Conservation (phyloP, 35 echinoderm and acorn worm genomes). For the Strongylocentrotus purpuratus region DNA sequence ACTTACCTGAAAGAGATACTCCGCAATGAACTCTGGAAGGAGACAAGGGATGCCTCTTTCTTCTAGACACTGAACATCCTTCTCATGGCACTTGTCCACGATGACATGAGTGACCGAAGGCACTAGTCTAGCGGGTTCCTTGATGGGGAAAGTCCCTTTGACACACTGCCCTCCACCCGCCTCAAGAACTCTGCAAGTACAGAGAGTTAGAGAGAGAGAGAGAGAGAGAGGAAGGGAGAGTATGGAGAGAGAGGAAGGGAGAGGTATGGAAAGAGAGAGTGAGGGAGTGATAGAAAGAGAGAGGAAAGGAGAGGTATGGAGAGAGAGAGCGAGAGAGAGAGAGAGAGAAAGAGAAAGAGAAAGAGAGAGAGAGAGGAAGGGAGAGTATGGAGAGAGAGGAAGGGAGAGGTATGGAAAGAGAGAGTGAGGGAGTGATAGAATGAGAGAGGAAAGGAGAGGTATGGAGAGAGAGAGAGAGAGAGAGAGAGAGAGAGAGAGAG, state of each 20-base stretch:
- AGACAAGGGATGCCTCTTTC: conserved; percentile 73
- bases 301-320: not conserved
- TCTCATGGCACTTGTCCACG: conserved; percentile 63
- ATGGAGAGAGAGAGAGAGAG: too few relatives aligned
- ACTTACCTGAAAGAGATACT: conserved; percentile 90
- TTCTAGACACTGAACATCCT: conserved; percentile 59
- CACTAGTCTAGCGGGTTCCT: conserved; percentile 41
- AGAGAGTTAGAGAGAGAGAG: not conserved
- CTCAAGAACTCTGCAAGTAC: conserved; percentile 70
- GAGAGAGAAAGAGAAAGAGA: too few relatives aligned
- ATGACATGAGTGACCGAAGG: conserved; percentile 73
- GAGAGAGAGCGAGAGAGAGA: too few relatives aligned
- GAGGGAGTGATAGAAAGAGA: too few relatives aligned
- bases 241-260: not conserved
- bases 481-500: not conserved
- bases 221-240: not conserved
- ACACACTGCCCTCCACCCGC: conserved; percentile 74
- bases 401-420: too few relatives aligned
- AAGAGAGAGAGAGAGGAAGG: not conserved
- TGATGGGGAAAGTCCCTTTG: conserved; percentile 14
- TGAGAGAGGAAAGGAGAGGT: too few relatives aligned
- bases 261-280: not conserved
- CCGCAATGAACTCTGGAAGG: conserved; percentile 82
- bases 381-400: not conserved
- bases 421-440: too few relatives aligned